Evolutionary conservation across 2,797 vertebrate species (phyloP), one percentile per base, ranked within the genome.

Genomic region (Myripristis murdjan): DNA sequence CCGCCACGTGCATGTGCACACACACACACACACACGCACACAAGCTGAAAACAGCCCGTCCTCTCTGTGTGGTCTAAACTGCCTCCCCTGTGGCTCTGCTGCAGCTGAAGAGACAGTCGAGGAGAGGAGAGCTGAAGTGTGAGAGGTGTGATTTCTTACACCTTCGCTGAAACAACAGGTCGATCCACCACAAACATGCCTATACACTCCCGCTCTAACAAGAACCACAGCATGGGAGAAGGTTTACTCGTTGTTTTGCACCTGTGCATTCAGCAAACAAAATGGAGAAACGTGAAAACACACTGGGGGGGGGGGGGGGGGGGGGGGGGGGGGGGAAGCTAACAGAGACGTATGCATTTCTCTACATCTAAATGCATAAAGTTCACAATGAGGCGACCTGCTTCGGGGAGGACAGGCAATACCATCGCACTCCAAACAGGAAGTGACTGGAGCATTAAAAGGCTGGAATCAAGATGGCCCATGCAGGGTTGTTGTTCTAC

Each of bases 401-500:
- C 47, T 22, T 28, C 44, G 2, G 23, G 24, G 14, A 20, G 24
- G 4, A 5, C 23, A 41, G 6, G 66, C 61, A 31, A 44, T 69
- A 55, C 46, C 66, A 48, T 80, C 65, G 18, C 49, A 2, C 53
- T 26, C 11, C 52, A 63, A 77, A 77, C 75, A 85, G 87, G 80
- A 83, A 84, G 78, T 75, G 79, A 78, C 57, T 68, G 58, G 39
- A 64, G 79, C 79, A 70, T 74, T 75, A 73, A 84, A 77, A 46
- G 78, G 54, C 79, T 59, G 66, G 82, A 89, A 79, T 82, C 75
- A 82, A 89, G 85, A 90, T 75, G 85, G 79, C 82, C 75, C 74
- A 37, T 37, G 76, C 87, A 61, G 66, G 75, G 75, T 78, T 82
- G 88, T 87, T 92, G 90, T 93, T 91, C 88, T 85, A 92, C 92